Base-by-base conservation (phyloP, 2,113 vertebrate genomes). In the Pomatorhinus ruficollis region DNA sequence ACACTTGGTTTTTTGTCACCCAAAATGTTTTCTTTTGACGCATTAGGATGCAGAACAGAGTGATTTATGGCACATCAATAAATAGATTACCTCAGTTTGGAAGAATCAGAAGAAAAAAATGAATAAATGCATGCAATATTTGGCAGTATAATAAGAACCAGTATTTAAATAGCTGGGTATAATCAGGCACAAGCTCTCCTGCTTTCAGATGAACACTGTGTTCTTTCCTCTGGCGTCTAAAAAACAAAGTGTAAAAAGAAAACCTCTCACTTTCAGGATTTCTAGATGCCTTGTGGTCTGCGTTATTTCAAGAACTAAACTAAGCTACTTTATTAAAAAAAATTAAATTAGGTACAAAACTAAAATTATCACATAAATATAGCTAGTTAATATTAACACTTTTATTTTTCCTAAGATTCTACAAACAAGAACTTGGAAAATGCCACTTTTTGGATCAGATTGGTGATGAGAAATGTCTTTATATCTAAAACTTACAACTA, bases 91-190 rank as follows among this genome's bases (percentile, higher is more conserved):
- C 28, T 88, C 39, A 24, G 20, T 49, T 78, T 83, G 85, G 42
- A 56, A 93, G 33, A 95, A 90, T 50, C 80, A 87, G 31, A 74
- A 91, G 30, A 87, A 78, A 96, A 96, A 94, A 81, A 83, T 45
- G 10, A 95, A 93, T 86, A 83, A 83, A 93, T 70, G 52, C 8
- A 90, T 63, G 47, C 64, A 77, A 53, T 86, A 86, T 64, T 95
- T 96, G 72, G 28, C 45, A 72, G 53, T 56, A 61, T 93, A 89
- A 84, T 78, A 93, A 85, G 78, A 77, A 56, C 42, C 39, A 63
- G 61, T 88, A 52, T 93, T 91, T 94, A 86, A 96, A 81, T 75
- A 86, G 37, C 56, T 83, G 87, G 79, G 71, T 68, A 45, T 83
- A 86, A 96, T 89, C 71, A 94, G 56, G 39, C 47, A 66, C 47